Conservation (phyloP, 2,888 invertebrate species). For the Dexiosoma caninum region DNA sequence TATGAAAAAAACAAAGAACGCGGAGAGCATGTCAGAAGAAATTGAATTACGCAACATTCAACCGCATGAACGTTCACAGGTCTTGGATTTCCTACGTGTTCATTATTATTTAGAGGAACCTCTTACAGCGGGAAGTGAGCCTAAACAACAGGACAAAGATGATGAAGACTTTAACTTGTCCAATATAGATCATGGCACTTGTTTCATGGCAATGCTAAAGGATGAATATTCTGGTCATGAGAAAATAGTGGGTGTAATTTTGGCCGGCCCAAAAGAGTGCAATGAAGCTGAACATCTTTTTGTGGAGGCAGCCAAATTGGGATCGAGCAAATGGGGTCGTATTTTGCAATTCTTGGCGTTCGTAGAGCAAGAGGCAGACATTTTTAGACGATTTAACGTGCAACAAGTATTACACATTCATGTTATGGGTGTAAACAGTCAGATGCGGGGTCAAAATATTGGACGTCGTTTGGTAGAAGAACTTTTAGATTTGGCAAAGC, state of each 20-base stretch:
- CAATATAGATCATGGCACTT: constrained; percentile 68
- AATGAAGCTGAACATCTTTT: constrained; percentile 67
- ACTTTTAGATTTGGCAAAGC: constrained; percentile 65
- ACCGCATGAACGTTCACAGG: constrained; percentile 64
- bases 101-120: constrained; percentile 75
- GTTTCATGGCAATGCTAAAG: constrained; percentile 67
- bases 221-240: neutral
- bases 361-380: constrained; percentile 70
- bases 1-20: neutral
- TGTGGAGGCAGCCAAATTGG: constrained; percentile 65
- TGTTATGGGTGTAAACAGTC: constrained; percentile 70
- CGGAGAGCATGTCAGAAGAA: constrained; percentile 38
- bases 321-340: constrained; percentile 72
- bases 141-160: constrained; percentile 68
- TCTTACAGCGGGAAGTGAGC: constrained; percentile 69
- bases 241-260: constrained; percentile 69
- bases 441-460: constrained; percentile 70
- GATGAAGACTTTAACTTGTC: constrained; percentile 72
- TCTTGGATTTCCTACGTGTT: constrained; percentile 71
- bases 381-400: constrained; percentile 68
- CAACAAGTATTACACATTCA: constrained; percentile 71
- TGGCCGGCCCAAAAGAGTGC: constrained; percentile 72
- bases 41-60: constrained; percentile 66
- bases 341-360: constrained; percentile 69
- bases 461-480: constrained; percentile 69